Evolutionary conservation across 2,113 vertebrate genomes (phyloP), one percentile per base, ranked within the genome.

Genomic region (Heterotis niloticus): DNA sequence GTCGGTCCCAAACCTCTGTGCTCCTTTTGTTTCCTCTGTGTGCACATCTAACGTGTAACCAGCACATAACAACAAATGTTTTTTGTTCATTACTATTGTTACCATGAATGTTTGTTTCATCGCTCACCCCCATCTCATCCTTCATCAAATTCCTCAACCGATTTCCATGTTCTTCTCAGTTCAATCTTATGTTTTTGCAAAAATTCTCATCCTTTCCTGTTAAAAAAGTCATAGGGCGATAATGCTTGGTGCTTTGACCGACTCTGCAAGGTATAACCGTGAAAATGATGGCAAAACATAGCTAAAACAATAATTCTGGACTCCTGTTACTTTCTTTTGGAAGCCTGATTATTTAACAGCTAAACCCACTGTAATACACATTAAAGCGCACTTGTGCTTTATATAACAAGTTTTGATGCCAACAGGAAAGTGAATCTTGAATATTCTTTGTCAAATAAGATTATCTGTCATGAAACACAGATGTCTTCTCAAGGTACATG

Each of bases 171-270:
- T 7, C 16, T 64, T 29, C 74, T 28, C 20, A 52, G 16, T 5
- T 24, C 1, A 69, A 12, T 78, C 73, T 75, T 56, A 29, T 16
- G 20, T 71, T 71, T 71, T 54, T 23, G 24, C 16, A 51, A 16
- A 26, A 62, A 26, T 73, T 64, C 34, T 28, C 16, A n/a, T 44
- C 68, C 56, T 14, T 72, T 71, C 51, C 57, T 51, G 28, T 34
- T 12, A 24, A n/a, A 73, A 70, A 71, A 44, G 77, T 78, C 20
- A 13, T 18, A 5, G 26, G 67, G 67, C 59, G 59, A 57, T 17
- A 60, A 75, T 60, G 73, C 73, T 75, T 75, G 73, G 54, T 75
- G 28, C 68, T 20, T 70, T 34, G 7, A 62, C 18, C 28, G 34
- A 44, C 34, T 44, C 7, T 44, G 34, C 34, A 44, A 44, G 2